phyloP scores from a whole-genome alignment of 2,113 vertebrate genomes.

The Geothlypis trichas region DNA sequence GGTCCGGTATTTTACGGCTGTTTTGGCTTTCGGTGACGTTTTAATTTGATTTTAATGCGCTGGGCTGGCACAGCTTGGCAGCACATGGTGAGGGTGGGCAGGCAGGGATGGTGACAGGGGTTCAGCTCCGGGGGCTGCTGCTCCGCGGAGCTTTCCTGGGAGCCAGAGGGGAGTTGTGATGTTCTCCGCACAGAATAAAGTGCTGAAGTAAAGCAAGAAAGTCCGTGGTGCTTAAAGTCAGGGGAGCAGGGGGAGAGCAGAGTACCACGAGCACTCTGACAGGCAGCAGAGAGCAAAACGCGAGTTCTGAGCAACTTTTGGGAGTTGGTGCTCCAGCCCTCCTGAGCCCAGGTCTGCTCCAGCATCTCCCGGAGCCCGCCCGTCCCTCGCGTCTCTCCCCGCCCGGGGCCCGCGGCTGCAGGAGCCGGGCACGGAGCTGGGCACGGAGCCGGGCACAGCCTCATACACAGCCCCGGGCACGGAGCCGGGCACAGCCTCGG shows the following conservation, averaged over 20 bases:
- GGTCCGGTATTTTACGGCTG: neutral
- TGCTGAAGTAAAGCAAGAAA: neutral
- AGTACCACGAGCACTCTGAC: accelerated
- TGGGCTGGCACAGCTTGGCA: neutral
- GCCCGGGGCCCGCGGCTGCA: neutral
- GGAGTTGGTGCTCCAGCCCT: neutral
- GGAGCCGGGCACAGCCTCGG: neutral
- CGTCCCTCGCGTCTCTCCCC: neutral
- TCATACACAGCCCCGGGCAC: neutral
- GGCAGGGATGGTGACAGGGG: neutral
- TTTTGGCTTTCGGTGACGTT: neutral
- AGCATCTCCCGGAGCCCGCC: neutral
- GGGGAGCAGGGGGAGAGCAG: neutral
- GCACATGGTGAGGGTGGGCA: neutral
- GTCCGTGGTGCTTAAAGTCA: accelerated
- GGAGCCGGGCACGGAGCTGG: neutral
- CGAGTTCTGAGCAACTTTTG: neutral
- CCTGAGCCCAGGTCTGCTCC: neutral
- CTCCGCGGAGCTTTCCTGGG: neutral
- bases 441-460: neutral
- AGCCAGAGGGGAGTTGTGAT: accelerated
- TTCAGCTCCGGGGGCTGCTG: neutral
- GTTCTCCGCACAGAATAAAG: neutral
- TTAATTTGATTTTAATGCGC: neutral
- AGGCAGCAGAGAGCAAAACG: neutral